Evolutionary conservation across 1,140 invertebrate genomes (phyloP).

Genomic region (Nautilus pompilius): DNA sequence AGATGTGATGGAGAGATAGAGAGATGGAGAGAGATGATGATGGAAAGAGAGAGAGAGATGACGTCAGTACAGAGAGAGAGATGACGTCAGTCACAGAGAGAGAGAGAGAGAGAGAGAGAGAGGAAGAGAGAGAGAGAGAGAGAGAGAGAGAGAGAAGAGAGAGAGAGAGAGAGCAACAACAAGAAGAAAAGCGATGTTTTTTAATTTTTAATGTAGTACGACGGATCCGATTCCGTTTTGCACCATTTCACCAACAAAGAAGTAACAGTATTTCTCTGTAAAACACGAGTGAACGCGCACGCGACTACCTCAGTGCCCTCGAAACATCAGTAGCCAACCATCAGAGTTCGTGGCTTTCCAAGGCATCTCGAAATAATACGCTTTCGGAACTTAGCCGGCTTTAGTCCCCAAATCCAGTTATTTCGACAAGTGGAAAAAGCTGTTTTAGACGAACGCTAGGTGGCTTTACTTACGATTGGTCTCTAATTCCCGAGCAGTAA

Average conservation of each 20-base stretch:
- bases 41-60: neutral
- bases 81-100: neutral
- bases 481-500: no score
- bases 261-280: neutral
- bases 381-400: no score
- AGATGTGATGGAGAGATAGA: neutral
- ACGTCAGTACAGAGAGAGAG: neutral
- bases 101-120: neutral
- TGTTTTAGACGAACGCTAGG: no score
- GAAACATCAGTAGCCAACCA: neutral
- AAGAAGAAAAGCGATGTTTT: neutral
- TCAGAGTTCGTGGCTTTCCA: neutral
- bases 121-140: neutral
- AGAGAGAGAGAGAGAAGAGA: neutral
- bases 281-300: neutral
- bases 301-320: neutral
- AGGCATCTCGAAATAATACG: no score
- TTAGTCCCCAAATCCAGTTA: no score
- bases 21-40: neutral
- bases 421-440: no score
- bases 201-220: neutral
- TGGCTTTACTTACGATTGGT: no score
- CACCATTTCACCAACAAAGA: no score
- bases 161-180: neutral
- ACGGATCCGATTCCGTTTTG: no score